Evolutionary conservation across 2,888 invertebrate genomes (phyloP).

Genomic region (Luffia ferchaultella): DNA sequence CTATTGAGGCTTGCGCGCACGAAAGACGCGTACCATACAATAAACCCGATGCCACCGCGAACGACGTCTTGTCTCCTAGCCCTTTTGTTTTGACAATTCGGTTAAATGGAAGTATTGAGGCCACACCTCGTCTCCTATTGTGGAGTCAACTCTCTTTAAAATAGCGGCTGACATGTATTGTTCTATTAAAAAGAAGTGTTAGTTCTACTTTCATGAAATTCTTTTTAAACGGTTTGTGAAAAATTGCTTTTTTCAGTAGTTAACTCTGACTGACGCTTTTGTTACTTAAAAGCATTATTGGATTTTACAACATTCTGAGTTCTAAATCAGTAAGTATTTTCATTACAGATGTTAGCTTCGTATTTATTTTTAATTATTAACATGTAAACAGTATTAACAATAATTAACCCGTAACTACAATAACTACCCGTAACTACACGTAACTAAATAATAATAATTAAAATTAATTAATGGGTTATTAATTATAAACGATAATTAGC

Average conservation of each 20-base stretch:
- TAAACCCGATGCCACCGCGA: constrained; percentile 33
- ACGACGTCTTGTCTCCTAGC: constrained; percentile 51
- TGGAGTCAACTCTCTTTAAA: constrained; percentile 40
- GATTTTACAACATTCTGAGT: neutral
- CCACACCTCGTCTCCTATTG: constrained; percentile 52
- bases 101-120: constrained; percentile 58
- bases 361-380: too few species aligned
- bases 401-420: too few species aligned
- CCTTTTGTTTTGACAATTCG: constrained; percentile 40
- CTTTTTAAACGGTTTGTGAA: neutral
- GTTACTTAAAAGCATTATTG: neutral
- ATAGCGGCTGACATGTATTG: constrained; percentile 56
- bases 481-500: too few species aligned
- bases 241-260: neutral
- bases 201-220: constrained; percentile 49
- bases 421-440: too few species aligned
- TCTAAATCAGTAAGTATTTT: neutral
- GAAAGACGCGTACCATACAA: constrained; percentile 49
- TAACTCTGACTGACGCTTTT: neutral
- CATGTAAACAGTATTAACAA: too few species aligned
- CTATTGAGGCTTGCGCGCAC: constrained; percentile 50
- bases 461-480: too few species aligned
- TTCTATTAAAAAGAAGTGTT: constrained; percentile 49
- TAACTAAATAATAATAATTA: too few species aligned
- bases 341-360: neutral